Percentiles rank a stretch among this genome's conserved stretches.
These are phyloP conservation scores for Palloptera scutellata DNA, from an alignment of 2,888 invertebrate genomes.

Conservation along the genomic window DNA sequence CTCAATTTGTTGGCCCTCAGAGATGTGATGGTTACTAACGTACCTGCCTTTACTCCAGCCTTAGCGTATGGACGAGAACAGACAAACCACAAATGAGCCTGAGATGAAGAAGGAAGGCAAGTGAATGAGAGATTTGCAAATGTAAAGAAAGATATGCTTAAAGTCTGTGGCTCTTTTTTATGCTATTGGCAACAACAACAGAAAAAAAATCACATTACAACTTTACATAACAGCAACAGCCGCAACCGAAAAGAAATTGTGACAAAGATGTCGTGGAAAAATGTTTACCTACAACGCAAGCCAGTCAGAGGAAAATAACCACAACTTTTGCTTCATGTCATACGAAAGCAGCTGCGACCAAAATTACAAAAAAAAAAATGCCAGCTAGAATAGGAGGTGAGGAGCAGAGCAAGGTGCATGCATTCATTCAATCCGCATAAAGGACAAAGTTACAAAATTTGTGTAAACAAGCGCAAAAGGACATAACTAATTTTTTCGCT, in stretches of 20 bases:
- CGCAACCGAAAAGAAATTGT: background rate
- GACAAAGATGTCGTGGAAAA: slow-evolving; percentile 3
- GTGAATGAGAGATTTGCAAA: too few species aligned
- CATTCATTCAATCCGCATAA: background rate
- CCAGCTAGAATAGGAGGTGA: background rate
- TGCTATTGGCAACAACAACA: background rate
- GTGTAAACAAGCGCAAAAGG: slow-evolving; percentile 5
- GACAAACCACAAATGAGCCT: too few species aligned
- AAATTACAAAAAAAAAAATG: background rate
- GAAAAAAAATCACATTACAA: slow-evolving; percentile 18
- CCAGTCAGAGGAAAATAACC: slow-evolving; percentile 17
- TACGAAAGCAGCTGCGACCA: background rate
- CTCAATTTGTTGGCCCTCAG: slow-evolving; percentile 27
- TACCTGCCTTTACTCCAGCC: too few species aligned
- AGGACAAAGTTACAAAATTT: background rate
- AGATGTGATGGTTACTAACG: slow-evolving; percentile 15
- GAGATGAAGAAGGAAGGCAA: too few species aligned
- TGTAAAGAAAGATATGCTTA: too few species aligned
- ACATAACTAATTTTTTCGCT: background rate
- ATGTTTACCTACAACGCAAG: slow-evolving; percentile 3
- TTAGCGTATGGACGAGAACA: too few species aligned
- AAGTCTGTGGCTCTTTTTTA: background rate
- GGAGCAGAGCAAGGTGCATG: background rate
- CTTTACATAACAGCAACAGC: slow-evolving; percentile 9
- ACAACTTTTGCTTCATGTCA: slow-evolving; percentile 9